Evolutionary conservation across 2,113 vertebrate species (phyloP).

Genomic region (Eupsittula cactorum): DNA sequence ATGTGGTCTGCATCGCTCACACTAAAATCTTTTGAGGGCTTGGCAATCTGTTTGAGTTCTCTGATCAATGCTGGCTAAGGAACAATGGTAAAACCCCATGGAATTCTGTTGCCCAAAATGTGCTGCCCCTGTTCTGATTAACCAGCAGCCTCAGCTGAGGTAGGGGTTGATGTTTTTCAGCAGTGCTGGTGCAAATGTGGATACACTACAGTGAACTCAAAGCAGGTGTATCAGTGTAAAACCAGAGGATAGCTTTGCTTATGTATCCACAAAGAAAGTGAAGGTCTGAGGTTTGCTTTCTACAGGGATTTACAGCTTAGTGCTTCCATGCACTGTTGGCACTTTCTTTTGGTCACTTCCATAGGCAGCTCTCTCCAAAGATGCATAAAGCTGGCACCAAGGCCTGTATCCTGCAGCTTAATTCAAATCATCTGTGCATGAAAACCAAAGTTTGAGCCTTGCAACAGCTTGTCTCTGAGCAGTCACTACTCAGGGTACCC

Average conservation of each 20-base stretch:
- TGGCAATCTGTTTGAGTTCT: not conserved
- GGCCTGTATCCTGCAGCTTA: not conserved
- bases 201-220: not conserved
- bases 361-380: not conserved
- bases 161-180: not conserved
- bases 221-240: not conserved
- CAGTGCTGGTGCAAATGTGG: not conserved
- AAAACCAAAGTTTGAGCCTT: not conserved
- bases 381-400: not conserved
- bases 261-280: not conserved
- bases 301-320: not conserved
- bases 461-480: not conserved
- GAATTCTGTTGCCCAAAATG: not conserved
- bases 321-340: not conserved
- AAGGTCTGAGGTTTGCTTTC: not conserved
- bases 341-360: not conserved
- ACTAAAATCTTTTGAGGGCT: constrained; percentile 16
- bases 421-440: not conserved
- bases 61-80: constrained; percentile 2
- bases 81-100: constrained; percentile 10
- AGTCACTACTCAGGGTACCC: not conserved
- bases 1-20: constrained; percentile 56
- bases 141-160: not conserved
- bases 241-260: not conserved
- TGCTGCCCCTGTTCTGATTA: constrained; percentile 26